These are phyloP conservation scores for Margaritifera margaritifera DNA, from an alignment of 2,888 invertebrate genomes.

Conservation along the genomic window DNA sequence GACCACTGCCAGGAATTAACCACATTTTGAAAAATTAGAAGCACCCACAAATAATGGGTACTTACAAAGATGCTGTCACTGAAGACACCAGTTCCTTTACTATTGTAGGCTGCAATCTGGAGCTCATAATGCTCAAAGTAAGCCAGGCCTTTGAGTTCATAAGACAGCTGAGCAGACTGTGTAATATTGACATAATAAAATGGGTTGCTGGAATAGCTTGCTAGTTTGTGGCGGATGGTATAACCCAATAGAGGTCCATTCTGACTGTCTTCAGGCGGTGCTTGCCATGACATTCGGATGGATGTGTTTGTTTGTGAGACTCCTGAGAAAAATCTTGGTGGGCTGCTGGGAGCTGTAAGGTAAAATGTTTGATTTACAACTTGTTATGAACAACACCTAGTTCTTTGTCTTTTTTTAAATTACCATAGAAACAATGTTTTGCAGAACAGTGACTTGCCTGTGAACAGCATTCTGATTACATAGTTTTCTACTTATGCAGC, in stretches of 20 bases:
- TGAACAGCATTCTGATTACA: too few species aligned
- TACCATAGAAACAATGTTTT: too few species aligned
- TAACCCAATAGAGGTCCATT: slow-evolving; percentile 94
- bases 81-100: slow-evolving; percentile 94
- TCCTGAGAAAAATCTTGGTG: slow-evolving; percentile 94
- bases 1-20: too few species aligned
- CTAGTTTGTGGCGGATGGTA: slow-evolving; percentile 90
- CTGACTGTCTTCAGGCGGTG: slow-evolving; percentile 92
- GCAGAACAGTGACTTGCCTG: too few species aligned
- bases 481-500: too few species aligned
- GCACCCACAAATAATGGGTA: not conserved
- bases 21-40: too few species aligned
- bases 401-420: too few species aligned
- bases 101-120: slow-evolving; percentile 95
- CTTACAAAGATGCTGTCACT: slow-evolving; percentile 82
- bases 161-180: slow-evolving; percentile 76
- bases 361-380: not conserved
- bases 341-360: slow-evolving; percentile 91
- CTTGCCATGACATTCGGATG: slow-evolving; percentile 96
- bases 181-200: slow-evolving; percentile 81
- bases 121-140: slow-evolving; percentile 98
- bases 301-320: slow-evolving; percentile 94
- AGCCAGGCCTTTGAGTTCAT: slow-evolving; percentile 91
- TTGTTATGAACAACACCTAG: not conserved
- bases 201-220: slow-evolving; percentile 82